phyloP scores from a whole-genome alignment of 2,888 invertebrate genomes.

The Spodoptera exigua region DNA sequence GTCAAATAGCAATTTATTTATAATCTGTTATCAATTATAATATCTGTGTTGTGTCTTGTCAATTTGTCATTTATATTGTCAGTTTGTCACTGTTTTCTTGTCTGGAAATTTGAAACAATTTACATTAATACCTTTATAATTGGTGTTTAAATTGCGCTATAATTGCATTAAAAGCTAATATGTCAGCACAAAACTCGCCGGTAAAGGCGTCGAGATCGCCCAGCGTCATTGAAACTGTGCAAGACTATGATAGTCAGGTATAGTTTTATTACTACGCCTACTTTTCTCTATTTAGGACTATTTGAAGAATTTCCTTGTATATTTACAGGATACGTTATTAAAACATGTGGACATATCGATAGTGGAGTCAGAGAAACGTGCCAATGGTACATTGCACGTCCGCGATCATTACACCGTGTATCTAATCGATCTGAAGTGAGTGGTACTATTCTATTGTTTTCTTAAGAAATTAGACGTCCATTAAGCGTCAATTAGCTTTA shows the following conservation, averaged over 20 bases:
- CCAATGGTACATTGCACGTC: constrained; percentile 92
- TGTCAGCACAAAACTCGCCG: constrained; percentile 78
- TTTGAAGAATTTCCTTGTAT: constrained; percentile 5
- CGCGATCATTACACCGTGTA: constrained; percentile 94
- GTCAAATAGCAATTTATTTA: constrained; percentile 16
- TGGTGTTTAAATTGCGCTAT: constrained; percentile 4
- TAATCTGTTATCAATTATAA: constrained; percentile 32
- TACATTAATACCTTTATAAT: constrained; percentile 9
- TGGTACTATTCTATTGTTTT: constrained; percentile 68
- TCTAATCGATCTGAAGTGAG: constrained; percentile 94
- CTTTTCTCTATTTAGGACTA: constrained; percentile 60
- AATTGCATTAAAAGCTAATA: constrained; percentile 53
- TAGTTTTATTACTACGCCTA: constrained; percentile 72
- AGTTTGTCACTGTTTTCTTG: constrained; percentile 49
- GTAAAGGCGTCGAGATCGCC: constrained; percentile 73
- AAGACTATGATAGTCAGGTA: constrained; percentile 82
- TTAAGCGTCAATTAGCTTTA: constrained; percentile 61
- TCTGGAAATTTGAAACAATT: constrained; percentile 42
- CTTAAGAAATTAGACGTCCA: constrained; percentile 62
- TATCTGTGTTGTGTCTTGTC: constrained; percentile 44
- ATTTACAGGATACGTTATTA: constrained; percentile 90
- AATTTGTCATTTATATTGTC: constrained; percentile 33
- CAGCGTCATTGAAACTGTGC: constrained; percentile 74
- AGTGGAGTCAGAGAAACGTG: constrained; percentile 93
- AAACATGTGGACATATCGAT: constrained; percentile 93